Evolutionary conservation across 2,113 vertebrate genomes (phyloP).

Genomic region (Serilophus lunatus): DNA sequence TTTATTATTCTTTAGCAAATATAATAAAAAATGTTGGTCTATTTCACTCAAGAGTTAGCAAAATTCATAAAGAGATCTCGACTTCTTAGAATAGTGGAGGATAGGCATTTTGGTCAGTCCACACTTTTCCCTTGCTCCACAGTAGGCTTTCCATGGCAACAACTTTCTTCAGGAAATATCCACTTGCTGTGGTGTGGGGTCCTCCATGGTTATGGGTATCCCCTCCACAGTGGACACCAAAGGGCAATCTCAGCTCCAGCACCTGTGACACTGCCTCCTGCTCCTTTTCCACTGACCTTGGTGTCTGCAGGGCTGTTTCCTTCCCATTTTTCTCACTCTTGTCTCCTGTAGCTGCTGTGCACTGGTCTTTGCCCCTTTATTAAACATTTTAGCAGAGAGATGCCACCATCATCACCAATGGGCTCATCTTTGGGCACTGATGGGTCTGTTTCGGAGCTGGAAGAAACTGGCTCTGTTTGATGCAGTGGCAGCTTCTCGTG

Average conservation of each 20-base stretch:
- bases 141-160: rapidly evolving
- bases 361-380: background rate
- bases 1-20: background rate
- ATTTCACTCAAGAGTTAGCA: background rate
- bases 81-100: background rate
- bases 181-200: background rate
- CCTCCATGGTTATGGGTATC: background rate
- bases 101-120: background rate
- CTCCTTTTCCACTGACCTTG: background rate
- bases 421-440: background rate
- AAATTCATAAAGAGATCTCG: background rate
- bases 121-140: background rate
- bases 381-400: background rate
- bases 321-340: background rate
- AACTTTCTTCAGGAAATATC: background rate
- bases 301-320: background rate
- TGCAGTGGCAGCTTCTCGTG: background rate
- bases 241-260: background rate
- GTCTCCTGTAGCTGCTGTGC: background rate
- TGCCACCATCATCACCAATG: background rate
- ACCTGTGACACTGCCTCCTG: background rate
- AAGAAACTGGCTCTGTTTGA: background rate
- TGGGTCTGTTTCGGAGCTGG: background rate
- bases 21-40: background rate
- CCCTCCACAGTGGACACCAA: background rate